Percentiles rank a stretch among this genome's conserved stretches.
phyloP scores from a whole-genome alignment of 2,797 vertebrate species.

The Sebastolobus altivelis region DNA sequence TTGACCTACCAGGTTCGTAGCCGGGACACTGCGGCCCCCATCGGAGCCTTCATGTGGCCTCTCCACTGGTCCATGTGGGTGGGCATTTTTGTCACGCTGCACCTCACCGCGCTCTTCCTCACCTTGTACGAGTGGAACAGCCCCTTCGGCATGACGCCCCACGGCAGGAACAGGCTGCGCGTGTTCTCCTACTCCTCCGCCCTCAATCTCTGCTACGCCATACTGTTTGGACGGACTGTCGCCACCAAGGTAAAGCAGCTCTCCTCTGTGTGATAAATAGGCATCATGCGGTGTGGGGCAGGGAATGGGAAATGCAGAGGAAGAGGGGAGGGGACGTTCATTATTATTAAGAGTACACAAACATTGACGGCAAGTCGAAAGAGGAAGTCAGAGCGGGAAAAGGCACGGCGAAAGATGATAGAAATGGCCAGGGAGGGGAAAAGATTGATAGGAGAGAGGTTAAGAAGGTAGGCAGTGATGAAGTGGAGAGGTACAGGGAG shows the following conservation, averaged over 20 bases:
- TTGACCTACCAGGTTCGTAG: slow-evolving; percentile 83
- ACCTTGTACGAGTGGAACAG: slow-evolving; percentile 98
- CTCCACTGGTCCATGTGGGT: slow-evolving; percentile 99
- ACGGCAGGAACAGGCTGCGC: slow-evolving; percentile 91
- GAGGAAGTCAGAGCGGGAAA: slow-evolving; percentile 7
- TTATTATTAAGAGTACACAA: slow-evolving; percentile 33
- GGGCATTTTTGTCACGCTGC: slow-evolving; percentile 93
- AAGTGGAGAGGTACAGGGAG: slow-evolving; percentile 61
- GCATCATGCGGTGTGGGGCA: not conserved
- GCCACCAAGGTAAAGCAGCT: slow-evolving; percentile 89
- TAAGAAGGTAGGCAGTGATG: slow-evolving; percentile 76
- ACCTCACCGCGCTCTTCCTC: slow-evolving; percentile 94
- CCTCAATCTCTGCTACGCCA: slow-evolving; percentile 96
- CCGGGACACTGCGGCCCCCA: slow-evolving; percentile 91
- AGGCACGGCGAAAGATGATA: slow-evolving; percentile 32
- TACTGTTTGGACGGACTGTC: slow-evolving; percentile 93
- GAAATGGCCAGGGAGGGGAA: slow-evolving; percentile 22
- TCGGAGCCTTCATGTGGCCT: slow-evolving; percentile 97
- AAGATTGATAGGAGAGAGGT: slow-evolving; percentile 73
- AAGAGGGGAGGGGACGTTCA: slow-evolving; percentile 10
- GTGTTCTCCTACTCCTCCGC: slow-evolving; percentile 97
- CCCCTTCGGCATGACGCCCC: slow-evolving; percentile 95
- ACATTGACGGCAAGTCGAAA: slow-evolving; percentile 11
- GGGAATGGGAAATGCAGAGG: slow-evolving; percentile 30
- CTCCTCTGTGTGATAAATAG: slow-evolving; percentile 48